These are phyloP conservation scores for Petroica traversi DNA, from an alignment of 2,113 vertebrate genomes.

Conservation along the genomic window DNA sequence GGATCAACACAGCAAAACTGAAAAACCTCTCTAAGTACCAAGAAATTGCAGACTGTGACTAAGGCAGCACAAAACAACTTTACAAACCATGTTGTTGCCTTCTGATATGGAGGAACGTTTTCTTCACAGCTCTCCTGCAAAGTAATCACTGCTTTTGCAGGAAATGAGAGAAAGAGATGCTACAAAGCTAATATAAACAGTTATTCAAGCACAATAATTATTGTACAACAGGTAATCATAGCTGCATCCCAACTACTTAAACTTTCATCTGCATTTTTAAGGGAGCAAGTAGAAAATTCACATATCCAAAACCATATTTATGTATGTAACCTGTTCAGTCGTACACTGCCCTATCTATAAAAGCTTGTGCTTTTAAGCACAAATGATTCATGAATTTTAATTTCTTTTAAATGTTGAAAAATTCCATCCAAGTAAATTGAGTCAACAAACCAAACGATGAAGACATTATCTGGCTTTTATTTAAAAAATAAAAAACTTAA, in stretches of 20 bases:
- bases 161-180: neutral
- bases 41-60: neutral
- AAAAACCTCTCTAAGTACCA: neutral
- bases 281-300: neutral
- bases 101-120: neutral
- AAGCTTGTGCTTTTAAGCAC: constrained; percentile 53
- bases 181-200: neutral
- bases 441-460: constrained; percentile 31
- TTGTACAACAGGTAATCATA: neutral
- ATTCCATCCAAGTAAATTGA: constrained; percentile 30
- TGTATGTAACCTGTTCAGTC: neutral
- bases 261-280: neutral
- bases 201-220: neutral
- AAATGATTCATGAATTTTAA: constrained; percentile 52
- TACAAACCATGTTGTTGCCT: rapidly evolving
- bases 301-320: neutral
- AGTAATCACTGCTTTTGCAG: neutral
- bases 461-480: constrained; percentile 26
- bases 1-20: neutral
- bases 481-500: constrained; percentile 12
- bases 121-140: neutral
- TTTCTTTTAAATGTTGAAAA: constrained; percentile 58
- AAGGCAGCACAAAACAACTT: neutral
- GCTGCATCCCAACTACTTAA: neutral
- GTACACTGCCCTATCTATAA: neutral